A percentile compares a stretch with the other conserved stretches of the same genome.
These are phyloP conservation scores for Planococcus citri DNA, from an alignment of 1,140 invertebrate species.

Conservation along the genomic window DNA sequence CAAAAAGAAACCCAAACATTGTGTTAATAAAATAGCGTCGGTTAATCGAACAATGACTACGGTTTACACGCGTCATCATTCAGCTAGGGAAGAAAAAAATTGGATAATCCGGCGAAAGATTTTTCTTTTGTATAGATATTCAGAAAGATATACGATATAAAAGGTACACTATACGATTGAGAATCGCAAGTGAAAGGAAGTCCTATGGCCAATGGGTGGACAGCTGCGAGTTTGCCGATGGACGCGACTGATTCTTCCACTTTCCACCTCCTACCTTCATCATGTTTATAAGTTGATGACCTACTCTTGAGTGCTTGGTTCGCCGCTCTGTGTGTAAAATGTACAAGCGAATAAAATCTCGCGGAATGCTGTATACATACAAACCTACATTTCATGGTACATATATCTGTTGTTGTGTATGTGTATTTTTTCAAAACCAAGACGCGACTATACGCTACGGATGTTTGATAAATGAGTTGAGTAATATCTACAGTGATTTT, in stretches of 20 bases:
- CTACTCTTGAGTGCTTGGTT: neutral
- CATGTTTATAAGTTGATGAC: slow-evolving; percentile 16
- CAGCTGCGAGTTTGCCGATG: slow-evolving; percentile 10
- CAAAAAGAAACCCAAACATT: neutral
- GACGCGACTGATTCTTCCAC: slow-evolving; percentile 11
- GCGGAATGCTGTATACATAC: slow-evolving; percentile 11
- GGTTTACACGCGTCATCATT: neutral
- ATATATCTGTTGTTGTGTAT: too few relatives aligned
- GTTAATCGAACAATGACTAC: neutral
- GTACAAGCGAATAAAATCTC: slow-evolving; percentile 13
- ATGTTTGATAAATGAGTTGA: neutral
- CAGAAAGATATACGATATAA: neutral
- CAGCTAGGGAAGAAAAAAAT: neutral
- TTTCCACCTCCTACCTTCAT: slow-evolving; percentile 9
- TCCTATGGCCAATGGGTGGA: slow-evolving; percentile 8
- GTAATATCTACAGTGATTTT: neutral
- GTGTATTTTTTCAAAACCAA: too few relatives aligned
- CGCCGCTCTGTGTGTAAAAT: neutral
- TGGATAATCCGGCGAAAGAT: neutral
- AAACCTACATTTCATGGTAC: slow-evolving; percentile 10
- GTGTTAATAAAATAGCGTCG: neutral
- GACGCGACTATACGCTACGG: neutral
- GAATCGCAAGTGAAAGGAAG: slow-evolving; percentile 16
- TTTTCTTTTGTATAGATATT: neutral
- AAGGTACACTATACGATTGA: slow-evolving; percentile 7